phyloP scores from a whole-genome alignment of 2,797 vertebrate genomes.

The Coilia nasus region DNA sequence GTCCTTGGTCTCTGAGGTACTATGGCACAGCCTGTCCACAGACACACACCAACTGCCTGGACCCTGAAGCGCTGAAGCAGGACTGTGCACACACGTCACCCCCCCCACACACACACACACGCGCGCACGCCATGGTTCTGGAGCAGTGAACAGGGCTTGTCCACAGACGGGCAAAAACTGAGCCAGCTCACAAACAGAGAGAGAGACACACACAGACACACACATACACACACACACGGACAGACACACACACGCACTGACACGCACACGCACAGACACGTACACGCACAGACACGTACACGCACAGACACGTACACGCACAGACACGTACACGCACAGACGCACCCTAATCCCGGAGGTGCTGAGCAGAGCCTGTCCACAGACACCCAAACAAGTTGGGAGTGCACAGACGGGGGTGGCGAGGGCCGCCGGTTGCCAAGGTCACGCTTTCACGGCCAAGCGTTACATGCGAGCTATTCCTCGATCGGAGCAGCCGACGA shows the following conservation, averaged over 20 bases:
- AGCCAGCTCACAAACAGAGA: too few species aligned
- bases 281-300: too few species aligned
- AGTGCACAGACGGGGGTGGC: background rate
- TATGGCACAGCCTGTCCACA: too few species aligned
- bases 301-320: too few species aligned
- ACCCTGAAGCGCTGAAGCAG: too few species aligned
- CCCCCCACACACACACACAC: background rate
- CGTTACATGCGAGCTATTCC: background rate
- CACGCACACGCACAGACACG: too few species aligned
- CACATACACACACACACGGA: too few species aligned
- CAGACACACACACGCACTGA: too few species aligned
- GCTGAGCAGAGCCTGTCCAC: background rate
- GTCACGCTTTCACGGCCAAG: background rate
- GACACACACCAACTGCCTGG: too few species aligned
- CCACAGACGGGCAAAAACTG: background rate
- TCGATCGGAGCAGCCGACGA: background rate
- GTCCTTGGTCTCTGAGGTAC: too few species aligned
- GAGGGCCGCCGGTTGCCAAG: background rate
- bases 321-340: slow-evolving; percentile 37
- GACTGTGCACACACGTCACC: too few species aligned
- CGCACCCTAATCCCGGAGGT: background rate
- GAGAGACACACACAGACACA: too few species aligned
- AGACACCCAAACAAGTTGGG: background rate
- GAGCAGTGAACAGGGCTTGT: background rate
- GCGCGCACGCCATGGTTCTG: background rate